Evolutionary conservation across 2,113 vertebrate species (phyloP).

Genomic region (Amphiprion percula): DNA sequence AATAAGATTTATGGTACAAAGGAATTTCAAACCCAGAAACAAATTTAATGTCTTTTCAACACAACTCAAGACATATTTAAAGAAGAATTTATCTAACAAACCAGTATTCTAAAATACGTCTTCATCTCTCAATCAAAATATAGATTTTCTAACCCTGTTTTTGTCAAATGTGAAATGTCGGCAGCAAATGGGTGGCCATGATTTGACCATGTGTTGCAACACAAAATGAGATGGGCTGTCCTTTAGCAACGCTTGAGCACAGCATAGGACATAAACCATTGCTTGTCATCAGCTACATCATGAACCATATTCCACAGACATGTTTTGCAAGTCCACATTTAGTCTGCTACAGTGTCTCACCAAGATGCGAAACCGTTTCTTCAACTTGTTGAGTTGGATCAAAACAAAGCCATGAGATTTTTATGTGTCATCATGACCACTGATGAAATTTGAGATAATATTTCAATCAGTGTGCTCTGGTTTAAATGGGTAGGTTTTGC

Average conservation of each 20-base stretch:
- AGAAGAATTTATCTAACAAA: not conserved
- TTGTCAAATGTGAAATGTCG: conserved; percentile 39
- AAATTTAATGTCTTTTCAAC: no score
- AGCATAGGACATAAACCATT: conserved; percentile 29
- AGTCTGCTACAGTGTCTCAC: conserved; percentile 10
- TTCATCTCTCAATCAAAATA: not conserved
- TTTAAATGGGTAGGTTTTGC: conserved; percentile 16
- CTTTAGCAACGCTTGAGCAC: conserved; percentile 44
- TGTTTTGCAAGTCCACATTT: conserved; percentile 46
- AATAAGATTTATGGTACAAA: no score
- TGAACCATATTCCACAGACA: conserved; percentile 21
- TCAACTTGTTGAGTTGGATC: not conserved
- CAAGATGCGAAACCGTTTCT: not conserved
- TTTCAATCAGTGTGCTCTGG: not conserved
- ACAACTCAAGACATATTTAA: not conserved
- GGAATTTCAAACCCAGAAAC: no score
- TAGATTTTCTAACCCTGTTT: conserved; percentile 30
- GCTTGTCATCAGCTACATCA: conserved; percentile 34
- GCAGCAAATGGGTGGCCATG: conserved; percentile 25
- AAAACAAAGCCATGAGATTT: conserved; percentile 2
- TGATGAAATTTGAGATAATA: not conserved
- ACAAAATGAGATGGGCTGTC: conserved; percentile 56
- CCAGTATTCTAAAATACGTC: not conserved
- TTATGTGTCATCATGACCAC: not conserved
- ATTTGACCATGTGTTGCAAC: conserved; percentile 69